Percentiles rank a stretch among this genome's conserved stretches.
Conservation (phyloP, 2,888 invertebrate species). For the Drosophila acutilabella region DNA sequence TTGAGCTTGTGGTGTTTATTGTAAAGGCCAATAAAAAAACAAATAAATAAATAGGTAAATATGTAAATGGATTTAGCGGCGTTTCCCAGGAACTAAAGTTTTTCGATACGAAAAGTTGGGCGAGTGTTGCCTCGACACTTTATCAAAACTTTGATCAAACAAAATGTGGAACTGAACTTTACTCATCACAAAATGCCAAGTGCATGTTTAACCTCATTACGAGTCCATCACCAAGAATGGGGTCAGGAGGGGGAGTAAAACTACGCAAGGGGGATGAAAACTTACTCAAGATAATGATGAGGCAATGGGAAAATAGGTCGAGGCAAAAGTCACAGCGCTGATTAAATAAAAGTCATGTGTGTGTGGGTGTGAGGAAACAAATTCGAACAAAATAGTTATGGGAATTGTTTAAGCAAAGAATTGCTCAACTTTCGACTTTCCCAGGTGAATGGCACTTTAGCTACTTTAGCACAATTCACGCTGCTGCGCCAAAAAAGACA, state of each 20-base stretch:
- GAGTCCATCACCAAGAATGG: constrained; percentile 11
- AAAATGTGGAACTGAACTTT: constrained; percentile 52
- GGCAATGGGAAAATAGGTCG: constrained; percentile 34
- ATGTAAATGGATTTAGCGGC: not conserved
- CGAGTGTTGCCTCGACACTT: constrained; percentile 29
- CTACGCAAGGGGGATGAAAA: not conserved
- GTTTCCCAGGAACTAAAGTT: constrained; percentile 29
- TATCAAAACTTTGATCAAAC: constrained; percentile 51
- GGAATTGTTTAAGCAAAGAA: constrained; percentile 29
- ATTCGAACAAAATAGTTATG: constrained; percentile 36
- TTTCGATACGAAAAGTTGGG: constrained; percentile 35
- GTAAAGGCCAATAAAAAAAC: constrained; percentile 13
- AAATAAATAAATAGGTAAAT: constrained; percentile 11
- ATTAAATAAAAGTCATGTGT: constrained; percentile 23
- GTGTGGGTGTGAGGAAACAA: constrained; percentile 1
- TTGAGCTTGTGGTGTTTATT: constrained; percentile 14
- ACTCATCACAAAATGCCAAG: constrained; percentile 47
- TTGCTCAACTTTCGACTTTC: not conserved
- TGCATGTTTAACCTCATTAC: constrained; percentile 43
- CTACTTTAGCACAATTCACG: constrained; percentile 56
- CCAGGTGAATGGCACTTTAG: constrained; percentile 24
- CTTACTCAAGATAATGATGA: constrained; percentile 3
- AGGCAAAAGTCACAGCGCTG: not conserved
- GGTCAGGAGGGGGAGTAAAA: constrained; percentile 17
- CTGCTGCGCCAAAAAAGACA: constrained; percentile 34